A percentile compares a stretch with the other conserved stretches of the same genome.
Evolutionary conservation across 53 echinoderm and acorn worm species (phyloP).

Genomic region (Apostichopus leukothele): DNA sequence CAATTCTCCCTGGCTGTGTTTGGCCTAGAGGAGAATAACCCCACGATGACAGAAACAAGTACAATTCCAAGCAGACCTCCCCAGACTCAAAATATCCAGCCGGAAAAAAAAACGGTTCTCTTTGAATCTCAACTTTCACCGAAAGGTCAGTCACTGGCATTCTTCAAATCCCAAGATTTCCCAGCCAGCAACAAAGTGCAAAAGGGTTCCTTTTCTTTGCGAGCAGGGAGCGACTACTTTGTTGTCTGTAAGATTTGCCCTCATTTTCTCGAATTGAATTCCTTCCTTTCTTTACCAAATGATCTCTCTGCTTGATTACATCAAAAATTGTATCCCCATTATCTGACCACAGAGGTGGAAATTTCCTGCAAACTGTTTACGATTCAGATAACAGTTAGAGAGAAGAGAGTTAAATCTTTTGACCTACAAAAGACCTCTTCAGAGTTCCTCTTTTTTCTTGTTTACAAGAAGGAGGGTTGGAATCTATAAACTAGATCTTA

Average conservation of each 20-base stretch:
- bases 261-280: not conserved
- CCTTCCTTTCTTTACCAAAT: not conserved
- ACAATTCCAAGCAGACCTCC: conserved; percentile 14
- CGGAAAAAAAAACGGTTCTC: not conserved
- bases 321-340: not conserved
- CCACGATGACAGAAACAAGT: not conserved
- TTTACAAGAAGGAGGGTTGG: not conserved
- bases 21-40: conserved; percentile 39
- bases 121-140: conserved; percentile 7
- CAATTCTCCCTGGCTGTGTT: not conserved
- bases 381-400: not conserved
- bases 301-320: not conserved
- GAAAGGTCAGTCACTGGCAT: conserved; percentile 23
- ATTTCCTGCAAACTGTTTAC: not conserved
- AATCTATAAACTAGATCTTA: not conserved
- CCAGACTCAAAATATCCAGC: not conserved
- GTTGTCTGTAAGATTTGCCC: no score
- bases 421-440: not conserved
- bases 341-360: conserved; percentile 3
- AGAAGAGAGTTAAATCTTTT: not conserved
- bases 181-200: not conserved
- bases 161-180: conserved; percentile 10
- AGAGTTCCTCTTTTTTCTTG: not conserved
- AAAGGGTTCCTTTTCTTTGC: no score
- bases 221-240: no score